Conservation (phyloP, 2,113 vertebrate genomes). For the Rhinopomastus cyanomelas region DNA sequence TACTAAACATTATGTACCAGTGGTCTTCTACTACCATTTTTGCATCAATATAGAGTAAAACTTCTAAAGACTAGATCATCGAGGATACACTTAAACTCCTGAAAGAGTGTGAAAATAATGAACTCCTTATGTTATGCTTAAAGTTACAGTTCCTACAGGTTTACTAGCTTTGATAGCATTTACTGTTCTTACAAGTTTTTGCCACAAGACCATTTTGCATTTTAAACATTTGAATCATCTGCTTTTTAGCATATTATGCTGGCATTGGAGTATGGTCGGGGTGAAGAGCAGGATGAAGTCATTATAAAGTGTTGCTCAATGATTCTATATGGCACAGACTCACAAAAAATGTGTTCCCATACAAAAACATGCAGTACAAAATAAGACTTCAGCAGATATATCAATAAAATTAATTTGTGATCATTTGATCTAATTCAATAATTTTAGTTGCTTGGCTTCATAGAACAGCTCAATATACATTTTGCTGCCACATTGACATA, state of each 20-base stretch:
- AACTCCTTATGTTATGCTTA: not conserved
- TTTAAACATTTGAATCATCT: not conserved
- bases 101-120: not conserved
- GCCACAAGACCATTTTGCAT: not conserved
- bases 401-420: not conserved
- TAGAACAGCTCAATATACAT: not conserved
- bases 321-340: not conserved
- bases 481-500: not conserved
- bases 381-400: not conserved
- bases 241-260: constrained; percentile 26
- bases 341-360: not conserved
- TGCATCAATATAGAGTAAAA: not conserved
- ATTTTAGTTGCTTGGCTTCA: not conserved
- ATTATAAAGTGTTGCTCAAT: not conserved
- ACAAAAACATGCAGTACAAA: not conserved
- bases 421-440: not conserved
- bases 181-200: constrained; percentile 11
- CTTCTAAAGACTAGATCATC: not conserved
- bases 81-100: not conserved
- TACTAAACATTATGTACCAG: not conserved
- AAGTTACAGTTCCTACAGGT: not conserved
- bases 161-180: constrained; percentile 13
- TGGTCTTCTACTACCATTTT: not conserved
- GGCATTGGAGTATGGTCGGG: no score
- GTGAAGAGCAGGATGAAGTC: no score